These are phyloP conservation scores for Tolypeutes matacus DNA, from an alignment of 2,797 vertebrate genomes.

Conservation along the genomic window DNA sequence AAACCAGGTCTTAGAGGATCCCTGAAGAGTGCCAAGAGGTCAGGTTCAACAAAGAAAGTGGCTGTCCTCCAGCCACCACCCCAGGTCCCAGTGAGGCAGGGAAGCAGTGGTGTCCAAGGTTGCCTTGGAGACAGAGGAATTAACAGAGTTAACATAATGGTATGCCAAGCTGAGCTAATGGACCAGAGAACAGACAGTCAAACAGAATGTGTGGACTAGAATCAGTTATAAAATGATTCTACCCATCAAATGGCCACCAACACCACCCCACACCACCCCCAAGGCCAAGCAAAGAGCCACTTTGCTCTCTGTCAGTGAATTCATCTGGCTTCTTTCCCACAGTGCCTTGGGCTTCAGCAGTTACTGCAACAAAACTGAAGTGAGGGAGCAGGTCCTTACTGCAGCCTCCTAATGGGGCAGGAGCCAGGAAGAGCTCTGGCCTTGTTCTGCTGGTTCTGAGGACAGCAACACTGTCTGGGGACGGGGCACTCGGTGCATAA, in stretches of 20 bases:
- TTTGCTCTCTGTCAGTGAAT: background rate
- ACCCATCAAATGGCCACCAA: background rate
- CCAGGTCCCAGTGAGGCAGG: accelerated
- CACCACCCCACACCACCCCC: background rate
- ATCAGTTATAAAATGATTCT: background rate
- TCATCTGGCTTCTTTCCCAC: background rate
- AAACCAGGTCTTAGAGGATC: background rate
- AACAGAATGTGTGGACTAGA: background rate
- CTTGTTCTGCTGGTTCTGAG: background rate
- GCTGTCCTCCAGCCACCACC: background rate
- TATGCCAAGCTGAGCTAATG: background rate
- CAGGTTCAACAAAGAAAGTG: background rate
- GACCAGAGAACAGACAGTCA: background rate
- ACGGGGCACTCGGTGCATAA: background rate
- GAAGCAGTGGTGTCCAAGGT: background rate
- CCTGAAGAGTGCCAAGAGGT: background rate
- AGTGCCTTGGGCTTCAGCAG: background rate
- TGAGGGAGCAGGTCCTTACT: background rate
- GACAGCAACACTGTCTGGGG: background rate
- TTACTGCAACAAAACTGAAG: background rate
- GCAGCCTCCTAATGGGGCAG: background rate
- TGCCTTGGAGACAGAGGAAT: constrained; percentile 5
- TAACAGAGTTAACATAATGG: background rate
- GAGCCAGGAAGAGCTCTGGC: background rate
- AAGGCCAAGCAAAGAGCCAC: background rate